Base-by-base conservation (phyloP, 1,140 invertebrate species). In the Drepana arcuata region DNA sequence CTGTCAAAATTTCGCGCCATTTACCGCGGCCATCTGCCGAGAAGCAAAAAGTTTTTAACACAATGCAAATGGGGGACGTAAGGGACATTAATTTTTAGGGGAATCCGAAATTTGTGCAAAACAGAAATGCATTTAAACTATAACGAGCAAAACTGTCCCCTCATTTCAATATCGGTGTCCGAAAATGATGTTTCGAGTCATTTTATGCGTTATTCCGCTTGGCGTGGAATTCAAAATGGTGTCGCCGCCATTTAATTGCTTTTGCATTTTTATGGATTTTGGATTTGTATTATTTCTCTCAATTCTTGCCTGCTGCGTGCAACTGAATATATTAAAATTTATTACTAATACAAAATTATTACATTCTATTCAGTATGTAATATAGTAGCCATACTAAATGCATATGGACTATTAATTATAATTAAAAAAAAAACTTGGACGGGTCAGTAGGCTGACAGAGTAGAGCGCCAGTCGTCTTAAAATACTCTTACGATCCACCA, bases 1-100 rank as follows among this genome's bases (percentile, higher is more conserved):
- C 68, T 78, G 77, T 78, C 73, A 81, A 78, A 81, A 81, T 71
- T 73, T 72, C 77, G 77, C 77, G 70, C 77, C 77, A 81, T 81
- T 81, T 72, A 70, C 51, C 41, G 48, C 59, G 63, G 68, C 58
- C 77, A 81, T 78, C 73, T 81, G 77, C 71, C 57, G 62, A 33
- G 29, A 45, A 37, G 57, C 71, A 68, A 71, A 66, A 69, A 69
- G 44, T 74, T 69, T 26, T 72, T 69, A 72, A 63, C 60, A 81
- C 73, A 81, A 81, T 78, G 70, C 72, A 81, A 81, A 81, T 77
- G 72, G 73, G 77, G 73, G 29, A 55, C 56, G 48, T 41, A n/a
- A n/a, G 50, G 52, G 62, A 74, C 77, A 77, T 81, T 73, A 75
- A 75, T 78, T 81, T 81, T 81, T 74, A 77, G 73, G 72, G 75